These are phyloP conservation scores for Octodon degus DNA, from an alignment of 2,113 vertebrate species.

Conservation along the genomic window DNA sequence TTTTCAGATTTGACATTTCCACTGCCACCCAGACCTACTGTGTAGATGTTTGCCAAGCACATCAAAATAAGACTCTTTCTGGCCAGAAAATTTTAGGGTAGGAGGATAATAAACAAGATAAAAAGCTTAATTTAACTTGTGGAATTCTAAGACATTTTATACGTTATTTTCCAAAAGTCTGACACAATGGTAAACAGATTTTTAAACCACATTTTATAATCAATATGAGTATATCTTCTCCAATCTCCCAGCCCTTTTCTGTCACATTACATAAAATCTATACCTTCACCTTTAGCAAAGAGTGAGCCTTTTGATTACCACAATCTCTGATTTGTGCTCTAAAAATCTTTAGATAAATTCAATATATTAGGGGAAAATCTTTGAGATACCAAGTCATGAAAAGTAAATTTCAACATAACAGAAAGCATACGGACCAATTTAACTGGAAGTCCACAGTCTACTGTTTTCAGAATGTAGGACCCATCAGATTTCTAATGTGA, in stretches of 20 bases:
- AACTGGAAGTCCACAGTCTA: neutral
- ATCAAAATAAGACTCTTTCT: neutral
- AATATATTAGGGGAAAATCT: neutral
- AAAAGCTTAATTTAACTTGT: neutral
- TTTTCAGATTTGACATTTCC: neutral
- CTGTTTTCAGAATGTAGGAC: neutral
- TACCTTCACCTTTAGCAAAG: neutral
- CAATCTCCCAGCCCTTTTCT: neutral
- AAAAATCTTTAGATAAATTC: neutral
- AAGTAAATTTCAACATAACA: neutral
- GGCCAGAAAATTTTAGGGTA: neutral
- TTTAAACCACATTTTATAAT: neutral
- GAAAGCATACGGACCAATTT: neutral
- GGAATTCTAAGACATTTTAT: constrained; percentile 5
- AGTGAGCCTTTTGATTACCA: neutral
- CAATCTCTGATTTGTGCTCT: neutral
- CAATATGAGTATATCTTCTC: constrained; percentile 11
- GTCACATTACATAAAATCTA: neutral
- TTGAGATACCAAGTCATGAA: neutral
- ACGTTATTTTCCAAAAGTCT: neutral
- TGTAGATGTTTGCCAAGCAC: neutral
- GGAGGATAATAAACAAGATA: neutral
- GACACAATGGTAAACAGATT: neutral
- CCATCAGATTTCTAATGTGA: neutral
- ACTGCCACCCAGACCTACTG: neutral